A percentile compares a stretch with the other conserved stretches of the same genome.
phyloP scores from a whole-genome alignment of 2,797 vertebrate species.

The Notamacropus eugenii region DNA sequence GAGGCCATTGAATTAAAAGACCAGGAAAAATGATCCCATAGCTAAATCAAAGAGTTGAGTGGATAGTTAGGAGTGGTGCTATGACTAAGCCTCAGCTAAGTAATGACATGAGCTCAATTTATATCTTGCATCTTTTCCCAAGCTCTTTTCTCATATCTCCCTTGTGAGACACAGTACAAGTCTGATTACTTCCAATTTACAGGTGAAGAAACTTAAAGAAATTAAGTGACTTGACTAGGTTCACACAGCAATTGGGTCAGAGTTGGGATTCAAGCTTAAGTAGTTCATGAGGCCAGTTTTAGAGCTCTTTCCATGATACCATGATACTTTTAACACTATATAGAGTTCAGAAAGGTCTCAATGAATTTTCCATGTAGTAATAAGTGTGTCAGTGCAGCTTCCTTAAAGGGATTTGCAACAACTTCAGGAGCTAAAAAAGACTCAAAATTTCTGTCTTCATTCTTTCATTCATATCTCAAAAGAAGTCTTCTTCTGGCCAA shows the following conservation, averaged over 20 bases:
- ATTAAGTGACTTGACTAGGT: no score
- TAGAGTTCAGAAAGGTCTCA: background rate
- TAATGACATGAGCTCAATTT: background rate
- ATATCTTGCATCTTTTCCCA: background rate
- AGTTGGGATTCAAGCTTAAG: no score
- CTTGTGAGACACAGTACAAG: background rate
- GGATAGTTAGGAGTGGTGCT: background rate
- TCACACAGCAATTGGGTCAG: no score
- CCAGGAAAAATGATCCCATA: background rate
- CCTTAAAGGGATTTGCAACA: background rate
- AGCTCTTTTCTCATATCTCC: background rate
- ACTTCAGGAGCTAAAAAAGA: background rate
- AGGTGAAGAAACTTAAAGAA: background rate
- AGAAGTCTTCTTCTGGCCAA: background rate
- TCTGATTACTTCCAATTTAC: background rate
- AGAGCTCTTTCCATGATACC: no score
- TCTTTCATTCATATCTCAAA: background rate
- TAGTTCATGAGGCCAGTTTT: no score
- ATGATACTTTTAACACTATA: background rate
- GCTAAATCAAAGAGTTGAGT: background rate
- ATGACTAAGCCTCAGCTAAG: background rate
- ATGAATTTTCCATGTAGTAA: background rate
- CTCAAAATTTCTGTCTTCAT: background rate
- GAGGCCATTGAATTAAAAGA: background rate
- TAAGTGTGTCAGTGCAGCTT: background rate